Conservation (phyloP, 2,888 invertebrate species). For the Amphipoea lucens region DNA sequence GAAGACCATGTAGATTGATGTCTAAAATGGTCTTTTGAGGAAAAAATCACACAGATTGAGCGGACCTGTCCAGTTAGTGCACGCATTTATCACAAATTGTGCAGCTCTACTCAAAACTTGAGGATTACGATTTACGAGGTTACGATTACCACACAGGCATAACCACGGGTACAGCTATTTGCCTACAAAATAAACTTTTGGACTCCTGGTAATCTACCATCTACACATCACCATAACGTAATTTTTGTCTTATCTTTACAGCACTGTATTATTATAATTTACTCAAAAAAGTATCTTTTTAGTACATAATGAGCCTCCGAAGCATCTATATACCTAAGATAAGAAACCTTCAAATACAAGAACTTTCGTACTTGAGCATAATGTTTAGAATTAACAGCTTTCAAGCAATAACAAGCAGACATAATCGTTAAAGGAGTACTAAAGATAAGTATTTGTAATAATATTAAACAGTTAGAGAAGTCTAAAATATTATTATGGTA, state of each 20-base stretch:
- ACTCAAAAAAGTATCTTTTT: conserved; percentile 18
- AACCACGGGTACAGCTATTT: not conserved
- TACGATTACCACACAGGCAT: not conserved
- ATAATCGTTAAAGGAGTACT: conserved; percentile 52
- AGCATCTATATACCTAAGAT: conserved; percentile 35
- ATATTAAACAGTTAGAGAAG: conserved; percentile 40
- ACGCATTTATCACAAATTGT: too few relatives aligned
- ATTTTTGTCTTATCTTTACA: conserved; percentile 30
- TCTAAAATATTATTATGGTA: conserved; percentile 22
- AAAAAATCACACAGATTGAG: too few relatives aligned
- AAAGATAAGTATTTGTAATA: conserved; percentile 58
- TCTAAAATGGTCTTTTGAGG: too few relatives aligned
- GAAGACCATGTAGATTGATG: too few relatives aligned
- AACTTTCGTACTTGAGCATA: conserved; percentile 39
- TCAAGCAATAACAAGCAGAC: conserved; percentile 37
- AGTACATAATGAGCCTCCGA: conserved; percentile 21
- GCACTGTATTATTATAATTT: conserved; percentile 12
- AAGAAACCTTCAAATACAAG: conserved; percentile 37
- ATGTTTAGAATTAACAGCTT: conserved; percentile 54
- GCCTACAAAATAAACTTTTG: not conserved
- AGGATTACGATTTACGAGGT: too few relatives aligned
- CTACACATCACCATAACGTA: conserved; percentile 20
- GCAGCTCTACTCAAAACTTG: too few relatives aligned
- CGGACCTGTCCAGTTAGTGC: too few relatives aligned
- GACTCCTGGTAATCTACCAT: conserved; percentile 5